phyloP scores from a whole-genome alignment of 2,797 vertebrate genomes.

The Mus caroli region DNA sequence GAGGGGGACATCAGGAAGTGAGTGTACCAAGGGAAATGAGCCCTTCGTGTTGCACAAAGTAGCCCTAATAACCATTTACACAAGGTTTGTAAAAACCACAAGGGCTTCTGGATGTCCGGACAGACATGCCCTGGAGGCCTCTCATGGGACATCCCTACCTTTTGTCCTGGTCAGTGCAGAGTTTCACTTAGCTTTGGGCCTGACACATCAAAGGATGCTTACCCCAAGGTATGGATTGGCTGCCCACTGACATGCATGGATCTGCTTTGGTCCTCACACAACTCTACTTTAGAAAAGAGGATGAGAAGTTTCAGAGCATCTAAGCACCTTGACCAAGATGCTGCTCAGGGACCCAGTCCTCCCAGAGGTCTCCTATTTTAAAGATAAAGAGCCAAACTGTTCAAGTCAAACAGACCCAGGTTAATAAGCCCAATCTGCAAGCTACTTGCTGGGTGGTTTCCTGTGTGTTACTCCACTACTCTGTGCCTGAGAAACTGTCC shows the following conservation, averaged over 20 bases:
- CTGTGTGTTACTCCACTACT: background rate
- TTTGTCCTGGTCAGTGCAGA: background rate
- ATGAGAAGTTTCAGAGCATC: background rate
- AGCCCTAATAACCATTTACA: background rate
- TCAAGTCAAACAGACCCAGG: background rate
- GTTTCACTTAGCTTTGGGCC: background rate
- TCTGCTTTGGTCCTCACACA: background rate
- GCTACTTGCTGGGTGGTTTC: background rate
- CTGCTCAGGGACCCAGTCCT: background rate
- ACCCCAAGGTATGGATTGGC: background rate
- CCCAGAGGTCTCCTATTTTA: background rate
- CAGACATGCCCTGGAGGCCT: background rate
- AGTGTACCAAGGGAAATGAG: background rate
- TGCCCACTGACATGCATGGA: rapidly evolving
- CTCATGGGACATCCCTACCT: too few relatives aligned
- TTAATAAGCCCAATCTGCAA: background rate
- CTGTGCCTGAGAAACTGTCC: background rate
- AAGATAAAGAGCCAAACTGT: background rate
- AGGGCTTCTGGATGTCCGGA: background rate
- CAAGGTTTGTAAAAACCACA: background rate
- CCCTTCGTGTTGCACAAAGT: background rate
- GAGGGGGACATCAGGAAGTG: conserved; percentile 18
- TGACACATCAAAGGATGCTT: background rate
- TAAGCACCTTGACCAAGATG: background rate
- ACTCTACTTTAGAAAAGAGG: background rate